Conservation (phyloP, 2,888 invertebrate species). For the Drosophila paranaensis region DNA sequence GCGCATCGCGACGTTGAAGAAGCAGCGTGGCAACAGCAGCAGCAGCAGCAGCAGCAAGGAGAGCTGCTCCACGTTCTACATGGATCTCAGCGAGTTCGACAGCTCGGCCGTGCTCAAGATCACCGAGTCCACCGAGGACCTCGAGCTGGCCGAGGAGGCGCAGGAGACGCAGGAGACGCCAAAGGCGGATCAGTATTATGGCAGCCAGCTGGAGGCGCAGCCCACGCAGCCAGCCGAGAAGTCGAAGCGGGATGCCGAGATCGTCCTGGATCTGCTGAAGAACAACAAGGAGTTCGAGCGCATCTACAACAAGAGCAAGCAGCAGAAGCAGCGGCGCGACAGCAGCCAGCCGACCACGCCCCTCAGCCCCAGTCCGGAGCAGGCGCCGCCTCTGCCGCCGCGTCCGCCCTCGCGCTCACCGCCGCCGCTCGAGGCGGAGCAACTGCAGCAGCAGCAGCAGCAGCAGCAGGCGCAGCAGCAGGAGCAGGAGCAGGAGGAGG, state of each 20-base stretch:
- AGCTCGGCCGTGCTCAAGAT: slow-evolving; percentile 86
- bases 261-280: slow-evolving; percentile 93
- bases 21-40: slow-evolving; percentile 86
- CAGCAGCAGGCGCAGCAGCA: slow-evolving; percentile 56
- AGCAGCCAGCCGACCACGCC: slow-evolving; percentile 60
- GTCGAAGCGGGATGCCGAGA: slow-evolving; percentile 87
- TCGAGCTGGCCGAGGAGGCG: slow-evolving; percentile 71
- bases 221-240: slow-evolving; percentile 86
- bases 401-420: slow-evolving; percentile 83
- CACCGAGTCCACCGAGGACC: slow-evolving; percentile 88
- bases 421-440: slow-evolving; percentile 81
- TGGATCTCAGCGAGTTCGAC: slow-evolving; percentile 87
- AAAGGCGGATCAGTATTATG: slow-evolving; percentile 35
- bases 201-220: slow-evolving; percentile 10
- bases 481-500: slow-evolving; percentile 53
- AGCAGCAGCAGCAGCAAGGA: slow-evolving; percentile 81
- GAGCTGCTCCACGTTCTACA: slow-evolving; percentile 88
- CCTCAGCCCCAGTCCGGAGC: slow-evolving; percentile 50
- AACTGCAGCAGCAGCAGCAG: slow-evolving; percentile 30
- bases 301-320: slow-evolving; percentile 90
- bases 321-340: slow-evolving; percentile 87
- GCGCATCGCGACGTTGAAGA: slow-evolving; percentile 89
- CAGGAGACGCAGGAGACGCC: slow-evolving; percentile 43
- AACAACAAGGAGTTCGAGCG: slow-evolving; percentile 93
- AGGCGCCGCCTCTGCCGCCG: slow-evolving; percentile 76